Percentiles rank a stretch among this genome's conserved stretches.
phyloP scores from a whole-genome alignment of 2,888 invertebrate species.

The Drymonia ruficornis region DNA sequence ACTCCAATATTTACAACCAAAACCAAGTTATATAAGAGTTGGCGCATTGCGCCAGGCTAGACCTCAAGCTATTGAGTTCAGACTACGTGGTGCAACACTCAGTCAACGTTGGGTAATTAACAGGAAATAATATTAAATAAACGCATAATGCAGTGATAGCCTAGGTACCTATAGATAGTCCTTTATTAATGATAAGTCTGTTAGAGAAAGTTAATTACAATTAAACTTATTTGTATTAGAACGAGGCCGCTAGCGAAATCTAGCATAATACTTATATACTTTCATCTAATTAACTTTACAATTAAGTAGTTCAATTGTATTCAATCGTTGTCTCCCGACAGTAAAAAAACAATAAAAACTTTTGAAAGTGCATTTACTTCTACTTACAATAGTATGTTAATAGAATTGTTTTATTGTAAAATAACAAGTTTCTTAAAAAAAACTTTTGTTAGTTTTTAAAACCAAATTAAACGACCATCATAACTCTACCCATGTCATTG shows the following conservation, averaged over 20 bases:
- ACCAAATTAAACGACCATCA: too few relatives aligned
- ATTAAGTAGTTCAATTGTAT: neutral
- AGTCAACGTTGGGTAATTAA: conserved; percentile 4
- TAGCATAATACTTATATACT: neutral
- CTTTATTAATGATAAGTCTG: neutral
- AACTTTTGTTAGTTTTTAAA: too few relatives aligned
- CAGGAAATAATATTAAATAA: neutral
- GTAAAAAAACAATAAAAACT: too few relatives aligned
- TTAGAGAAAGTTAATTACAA: neutral
- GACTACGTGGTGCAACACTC: conserved; percentile 19
- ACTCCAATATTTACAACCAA: neutral
- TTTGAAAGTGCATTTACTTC: too few relatives aligned
- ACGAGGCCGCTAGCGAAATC: conserved; percentile 1
- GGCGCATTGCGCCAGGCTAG: conserved; percentile 11
- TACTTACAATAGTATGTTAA: too few relatives aligned
- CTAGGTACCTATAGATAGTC: too few relatives aligned
- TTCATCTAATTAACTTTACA: neutral
- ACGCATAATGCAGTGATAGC: neutral
- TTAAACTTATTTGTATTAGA: neutral
- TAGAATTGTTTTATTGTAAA: too few relatives aligned
- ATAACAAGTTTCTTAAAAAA: too few relatives aligned
- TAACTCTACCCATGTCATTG: too few relatives aligned
- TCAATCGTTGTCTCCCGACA: neutral
- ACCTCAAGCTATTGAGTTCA: conserved; percentile 30
- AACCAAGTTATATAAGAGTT: conserved; percentile 32